Evolutionary conservation across 2,888 invertebrate genomes (phyloP).

Genomic region (Dermolepida albohirtum): DNA sequence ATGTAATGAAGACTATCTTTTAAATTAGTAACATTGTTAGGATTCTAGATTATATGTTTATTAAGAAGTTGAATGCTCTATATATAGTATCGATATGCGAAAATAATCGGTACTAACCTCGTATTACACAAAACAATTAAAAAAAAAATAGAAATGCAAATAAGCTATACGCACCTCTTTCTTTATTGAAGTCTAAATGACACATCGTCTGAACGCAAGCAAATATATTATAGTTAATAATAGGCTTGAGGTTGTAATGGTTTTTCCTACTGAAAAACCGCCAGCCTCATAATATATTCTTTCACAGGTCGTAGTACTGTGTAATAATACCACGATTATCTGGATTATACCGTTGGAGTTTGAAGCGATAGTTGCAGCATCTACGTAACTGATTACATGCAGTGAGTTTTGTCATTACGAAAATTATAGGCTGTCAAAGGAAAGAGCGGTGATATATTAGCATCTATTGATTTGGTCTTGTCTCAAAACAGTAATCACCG

Average conservation of each 20-base stretch:
- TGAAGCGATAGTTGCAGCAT: conserved; percentile 8
- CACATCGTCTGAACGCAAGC: conserved; percentile 4
- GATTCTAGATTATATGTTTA: no score
- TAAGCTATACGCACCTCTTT: not conserved
- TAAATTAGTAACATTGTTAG: no score
- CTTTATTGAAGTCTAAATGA: conserved; percentile 17
- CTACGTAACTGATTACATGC: conserved; percentile 33
- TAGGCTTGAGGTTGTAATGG: conserved; percentile 21
- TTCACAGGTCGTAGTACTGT: conserved; percentile 20
- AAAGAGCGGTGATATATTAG: conserved; percentile 36
- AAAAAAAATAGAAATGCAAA: no score
- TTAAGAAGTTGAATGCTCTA: no score
- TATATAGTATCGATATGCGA: no score
- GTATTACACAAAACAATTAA: no score
- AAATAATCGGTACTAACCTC: no score
- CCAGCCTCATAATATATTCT: conserved; percentile 21
- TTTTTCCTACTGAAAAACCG: conserved; percentile 38
- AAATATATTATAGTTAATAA: conserved; percentile 36
- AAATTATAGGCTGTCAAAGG: conserved; percentile 27
- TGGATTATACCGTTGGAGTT: conserved; percentile 12
- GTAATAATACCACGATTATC: conserved; percentile 38
- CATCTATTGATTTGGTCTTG: conserved; percentile 29
- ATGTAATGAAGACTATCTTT: no score
- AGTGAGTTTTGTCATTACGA: conserved; percentile 36
- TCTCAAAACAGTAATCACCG: conserved; percentile 9